These are phyloP conservation scores for Pocillopora damicornis DNA, from an alignment of 64 coral and sea anemone species.

Conservation along the genomic window DNA sequence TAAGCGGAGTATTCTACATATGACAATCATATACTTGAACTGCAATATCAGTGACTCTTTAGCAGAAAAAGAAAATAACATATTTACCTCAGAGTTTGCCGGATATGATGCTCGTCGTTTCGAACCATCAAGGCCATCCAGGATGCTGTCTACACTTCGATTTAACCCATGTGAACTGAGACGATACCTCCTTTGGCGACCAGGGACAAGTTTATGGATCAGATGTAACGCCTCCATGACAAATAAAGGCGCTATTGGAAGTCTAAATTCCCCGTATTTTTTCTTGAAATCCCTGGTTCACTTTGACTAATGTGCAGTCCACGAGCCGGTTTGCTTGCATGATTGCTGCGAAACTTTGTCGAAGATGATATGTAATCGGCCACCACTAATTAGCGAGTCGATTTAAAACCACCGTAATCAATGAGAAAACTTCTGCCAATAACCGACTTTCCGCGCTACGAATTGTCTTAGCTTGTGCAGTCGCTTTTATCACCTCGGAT, in stretches of 20 bases:
- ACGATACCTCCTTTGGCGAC: slow-evolving; percentile 4
- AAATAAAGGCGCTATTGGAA: background rate
- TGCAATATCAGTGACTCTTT: background rate
- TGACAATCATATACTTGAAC: background rate
- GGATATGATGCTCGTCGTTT: slow-evolving; percentile 11
- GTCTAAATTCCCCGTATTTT: background rate
- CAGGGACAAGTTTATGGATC: background rate
- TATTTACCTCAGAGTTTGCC: slow-evolving; percentile 10
- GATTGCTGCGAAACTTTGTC: background rate
- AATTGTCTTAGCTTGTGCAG: background rate
- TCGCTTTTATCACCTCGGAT: background rate
- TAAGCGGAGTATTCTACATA: background rate
- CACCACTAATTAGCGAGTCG: background rate
- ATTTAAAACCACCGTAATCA: background rate
- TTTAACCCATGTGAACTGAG: background rate
- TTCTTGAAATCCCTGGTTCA: background rate
- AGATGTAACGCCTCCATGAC: slow-evolving; percentile 3
- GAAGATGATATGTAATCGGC: background rate
- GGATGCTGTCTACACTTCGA: slow-evolving; percentile 31
- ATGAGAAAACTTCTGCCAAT: background rate
- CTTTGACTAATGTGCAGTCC: background rate
- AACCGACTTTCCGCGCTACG: background rate
- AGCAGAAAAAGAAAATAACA: background rate
- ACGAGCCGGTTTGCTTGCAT: background rate
- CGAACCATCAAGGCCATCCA: slow-evolving; percentile 12